Evolutionary conservation across 2,888 invertebrate species (phyloP), one percentile per base, ranked within the genome.

Genomic region (Bedellia somnulentella): DNA sequence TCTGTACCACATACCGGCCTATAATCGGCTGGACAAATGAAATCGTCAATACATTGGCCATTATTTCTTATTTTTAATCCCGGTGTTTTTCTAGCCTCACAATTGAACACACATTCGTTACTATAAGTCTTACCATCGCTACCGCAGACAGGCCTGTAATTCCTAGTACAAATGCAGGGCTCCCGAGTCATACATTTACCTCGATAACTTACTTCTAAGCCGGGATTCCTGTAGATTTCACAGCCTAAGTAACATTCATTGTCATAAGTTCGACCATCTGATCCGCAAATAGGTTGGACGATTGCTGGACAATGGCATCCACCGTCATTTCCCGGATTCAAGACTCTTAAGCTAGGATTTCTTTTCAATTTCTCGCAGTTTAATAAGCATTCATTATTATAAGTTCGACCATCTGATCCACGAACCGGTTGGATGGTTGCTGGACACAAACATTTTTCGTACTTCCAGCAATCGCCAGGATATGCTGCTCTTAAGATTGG

Each of bases 1-100:
- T 88, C 82, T 25, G 82, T 80, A 13, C 83, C 86, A 56, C 87
- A 87, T 6, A 86, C 82, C 23, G 79, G 75, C n/a, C 63, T 18
- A 13, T 39, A 12, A 13, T 43, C 37, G n/a, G 41, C 37, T 0
- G 40, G 30, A 34, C 52, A 52, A 4, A 36, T 33, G 32, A 50
- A 64, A 1, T 54, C 45, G 0, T 9, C 5, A 49, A n/a, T 25
- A n/a, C 25, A 25, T 3, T 10, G 11, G 12, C 24, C 24, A n/a
- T 30, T n/a, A 24, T 24, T 24, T 24, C 24, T 24, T 13, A 12
- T 24, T 9, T 24, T 13, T 13, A 8, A 6, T 24, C 8, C 11
- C 6, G 12, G 10, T 24, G 8, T 18, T 4, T 11, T 23, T 14
- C 15, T 4, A 24, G 34, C 14, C 0, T 42, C 46, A 24, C 52